A percentile compares a stretch with the other conserved stretches of the same genome.
phyloP scores from a whole-genome alignment of 2,888 invertebrate genomes.

The Ormyrus rosae region DNA sequence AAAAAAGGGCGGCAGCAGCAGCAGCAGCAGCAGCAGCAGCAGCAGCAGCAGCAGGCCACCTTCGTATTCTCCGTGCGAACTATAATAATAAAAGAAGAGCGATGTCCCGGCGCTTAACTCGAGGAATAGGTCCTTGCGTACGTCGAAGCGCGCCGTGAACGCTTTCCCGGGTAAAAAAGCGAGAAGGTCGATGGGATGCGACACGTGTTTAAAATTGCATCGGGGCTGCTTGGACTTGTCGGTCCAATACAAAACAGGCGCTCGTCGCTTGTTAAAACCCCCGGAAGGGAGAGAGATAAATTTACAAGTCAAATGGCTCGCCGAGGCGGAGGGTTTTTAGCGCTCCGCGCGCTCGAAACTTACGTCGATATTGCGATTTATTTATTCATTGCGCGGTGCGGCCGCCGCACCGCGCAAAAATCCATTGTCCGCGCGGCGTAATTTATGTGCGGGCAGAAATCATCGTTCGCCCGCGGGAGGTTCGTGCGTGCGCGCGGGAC shows the following conservation, averaged over 20 bases:
- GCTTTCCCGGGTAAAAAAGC: neutral
- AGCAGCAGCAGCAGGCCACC: too few relatives aligned
- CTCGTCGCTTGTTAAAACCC: constrained; percentile 18
- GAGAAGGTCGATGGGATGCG: neutral
- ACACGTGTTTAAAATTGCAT: constrained; percentile 44
- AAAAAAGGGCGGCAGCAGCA: too few relatives aligned
- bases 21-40: too few relatives aligned
- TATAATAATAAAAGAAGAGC: too few relatives aligned
- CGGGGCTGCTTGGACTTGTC: neutral
- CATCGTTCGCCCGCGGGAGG: neutral
- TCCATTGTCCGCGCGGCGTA: constrained; percentile 9
- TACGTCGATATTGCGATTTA: too few relatives aligned
- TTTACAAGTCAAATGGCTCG: constrained; percentile 27
- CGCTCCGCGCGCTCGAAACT: too few relatives aligned
- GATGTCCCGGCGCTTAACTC: too few relatives aligned
- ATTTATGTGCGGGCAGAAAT: constrained; percentile 18
- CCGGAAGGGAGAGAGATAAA: neutral
- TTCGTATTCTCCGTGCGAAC: too few relatives aligned
- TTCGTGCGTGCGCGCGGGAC: too few relatives aligned
- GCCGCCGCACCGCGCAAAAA: neutral
- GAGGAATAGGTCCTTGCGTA: too few relatives aligned
- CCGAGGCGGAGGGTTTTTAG: neutral
- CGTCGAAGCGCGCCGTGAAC: neutral
- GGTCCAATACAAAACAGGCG: too few relatives aligned
- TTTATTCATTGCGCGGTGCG: too few relatives aligned